Percentiles rank a stretch among this genome's conserved stretches.
Evolutionary conservation across 2,113 vertebrate species (phyloP).

Genomic region (Pygoscelis adeliae): DNA sequence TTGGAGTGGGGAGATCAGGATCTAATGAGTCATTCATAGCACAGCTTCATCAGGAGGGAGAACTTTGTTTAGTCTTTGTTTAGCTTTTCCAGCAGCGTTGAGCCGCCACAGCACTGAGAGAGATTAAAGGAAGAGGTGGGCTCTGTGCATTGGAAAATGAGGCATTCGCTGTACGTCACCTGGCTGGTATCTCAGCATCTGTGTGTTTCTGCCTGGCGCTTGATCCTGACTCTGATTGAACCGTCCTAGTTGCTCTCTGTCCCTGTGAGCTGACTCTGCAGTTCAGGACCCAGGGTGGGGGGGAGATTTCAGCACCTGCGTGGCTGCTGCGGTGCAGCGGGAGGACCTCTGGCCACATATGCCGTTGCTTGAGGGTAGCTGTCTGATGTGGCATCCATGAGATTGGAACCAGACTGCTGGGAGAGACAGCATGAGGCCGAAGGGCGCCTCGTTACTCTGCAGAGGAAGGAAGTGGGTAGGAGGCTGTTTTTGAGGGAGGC

Average conservation of each 20-base stretch:
- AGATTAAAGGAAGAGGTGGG: background rate
- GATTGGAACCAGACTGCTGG: background rate
- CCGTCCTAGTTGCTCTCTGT: background rate
- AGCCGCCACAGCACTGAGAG: background rate
- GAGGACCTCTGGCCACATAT: slow-evolving; percentile 38
- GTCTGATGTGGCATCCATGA: slow-evolving; percentile 50
- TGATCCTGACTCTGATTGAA: background rate
- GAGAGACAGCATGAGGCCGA: background rate
- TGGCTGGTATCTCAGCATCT: background rate
- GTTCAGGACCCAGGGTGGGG: background rate
- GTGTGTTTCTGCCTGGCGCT: background rate
- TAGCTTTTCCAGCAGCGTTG: background rate
- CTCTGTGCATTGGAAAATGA: background rate
- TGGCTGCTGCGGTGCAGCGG: slow-evolving; percentile 8
- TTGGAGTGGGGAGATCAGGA: background rate
- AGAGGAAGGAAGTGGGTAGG: slow-evolving; percentile 45
- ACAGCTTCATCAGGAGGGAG: background rate
- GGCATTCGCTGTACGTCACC: background rate
- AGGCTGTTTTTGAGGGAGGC: background rate
- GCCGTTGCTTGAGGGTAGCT: slow-evolving; percentile 3
- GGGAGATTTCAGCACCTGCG: slow-evolving; percentile 6
- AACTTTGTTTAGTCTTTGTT: background rate
- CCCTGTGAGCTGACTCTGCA: slow-evolving; percentile 24
- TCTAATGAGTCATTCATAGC: background rate
- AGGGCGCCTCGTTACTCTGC: background rate